Evolutionary conservation across 2,888 invertebrate genomes (phyloP).

Genomic region (Buathra laborator): DNA sequence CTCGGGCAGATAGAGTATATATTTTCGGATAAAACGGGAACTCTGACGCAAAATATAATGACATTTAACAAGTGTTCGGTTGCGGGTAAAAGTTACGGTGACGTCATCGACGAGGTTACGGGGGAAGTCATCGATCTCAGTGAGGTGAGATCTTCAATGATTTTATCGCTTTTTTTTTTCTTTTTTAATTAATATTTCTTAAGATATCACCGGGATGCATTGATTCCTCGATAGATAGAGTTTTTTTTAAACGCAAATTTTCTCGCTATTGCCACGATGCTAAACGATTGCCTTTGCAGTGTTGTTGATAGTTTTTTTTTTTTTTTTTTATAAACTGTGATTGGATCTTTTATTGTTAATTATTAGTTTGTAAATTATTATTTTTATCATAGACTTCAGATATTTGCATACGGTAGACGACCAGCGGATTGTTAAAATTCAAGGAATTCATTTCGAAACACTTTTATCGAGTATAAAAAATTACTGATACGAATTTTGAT

Average conservation of each 20-base stretch:
- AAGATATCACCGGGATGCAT: slow-evolving; percentile 3
- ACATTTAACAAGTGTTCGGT: slow-evolving; percentile 99
- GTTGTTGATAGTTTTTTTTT: slow-evolving; percentile 11
- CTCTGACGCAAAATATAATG: slow-evolving; percentile 99
- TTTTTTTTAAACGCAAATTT: slow-evolving; percentile 20
- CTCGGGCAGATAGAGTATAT: slow-evolving; percentile 99
- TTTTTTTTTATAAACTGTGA: background rate
- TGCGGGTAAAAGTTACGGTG: slow-evolving; percentile 96
- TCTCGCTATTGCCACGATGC: background rate
- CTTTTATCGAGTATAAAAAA: slow-evolving; percentile 9
- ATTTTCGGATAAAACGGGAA: slow-evolving; percentile 99
- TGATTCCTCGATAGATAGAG: slow-evolving; percentile 11
- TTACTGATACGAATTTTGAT: background rate
- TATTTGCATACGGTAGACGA: slow-evolving; percentile 1
- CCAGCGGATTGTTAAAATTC: background rate
- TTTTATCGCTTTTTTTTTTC: slow-evolving; percentile 17
- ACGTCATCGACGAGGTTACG: slow-evolving; percentile 94
- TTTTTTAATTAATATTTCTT: slow-evolving; percentile 11
- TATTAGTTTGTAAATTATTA: background rate
- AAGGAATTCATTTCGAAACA: background rate
- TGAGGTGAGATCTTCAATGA: slow-evolving; percentile 88
- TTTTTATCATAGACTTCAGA: background rate
- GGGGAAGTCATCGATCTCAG: slow-evolving; percentile 95
- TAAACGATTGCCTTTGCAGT: slow-evolving; percentile 11
- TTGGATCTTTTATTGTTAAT: background rate